A percentile compares a stretch with the other conserved stretches of the same genome.
Evolutionary conservation across 2,888 invertebrate species (phyloP).

Genomic region (Lymantria monacha): DNA sequence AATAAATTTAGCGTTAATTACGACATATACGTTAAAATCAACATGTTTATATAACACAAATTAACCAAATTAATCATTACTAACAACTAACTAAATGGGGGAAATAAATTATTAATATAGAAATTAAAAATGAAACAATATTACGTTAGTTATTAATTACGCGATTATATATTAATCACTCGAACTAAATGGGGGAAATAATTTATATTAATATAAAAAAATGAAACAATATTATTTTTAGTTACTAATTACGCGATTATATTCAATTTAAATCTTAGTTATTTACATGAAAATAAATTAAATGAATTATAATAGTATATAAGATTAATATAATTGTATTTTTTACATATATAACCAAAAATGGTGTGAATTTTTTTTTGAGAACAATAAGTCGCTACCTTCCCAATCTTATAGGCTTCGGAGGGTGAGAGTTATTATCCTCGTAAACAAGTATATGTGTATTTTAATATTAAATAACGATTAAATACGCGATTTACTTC

Average conservation of each 20-base stretch:
- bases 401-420: slow-evolving; percentile 44
- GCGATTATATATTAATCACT: slow-evolving; percentile 69
- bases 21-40: slow-evolving; percentile 22
- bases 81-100: slow-evolving; percentile 31
- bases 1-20: slow-evolving; percentile 27
- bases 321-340: slow-evolving; percentile 22
- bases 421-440: slow-evolving; percentile 75
- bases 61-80: slow-evolving; percentile 30
- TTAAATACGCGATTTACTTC: slow-evolving; percentile 43
- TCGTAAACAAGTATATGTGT: slow-evolving; percentile 40
- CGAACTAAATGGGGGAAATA: slow-evolving; percentile 31
- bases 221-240: slow-evolving; percentile 50
- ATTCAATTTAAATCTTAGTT: slow-evolving; percentile 59
- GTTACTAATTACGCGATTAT: slow-evolving; percentile 63
- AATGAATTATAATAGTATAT: slow-evolving; percentile 35
- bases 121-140: slow-evolving; percentile 55
- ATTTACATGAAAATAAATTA: slow-evolving; percentile 53
- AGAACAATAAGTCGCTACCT: slow-evolving; percentile 75
- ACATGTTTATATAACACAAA: slow-evolving; percentile 28
- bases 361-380: slow-evolving; percentile 30
- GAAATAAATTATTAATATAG: slow-evolving; percentile 19
- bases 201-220: slow-evolving; percentile 28
- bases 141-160: slow-evolving; percentile 50
- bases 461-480: slow-evolving; percentile 26
- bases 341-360: slow-evolving; percentile 29